These are phyloP conservation scores for Drosophila repletoides DNA, from an alignment of 1,140 invertebrate genomes.

Conservation along the genomic window DNA sequence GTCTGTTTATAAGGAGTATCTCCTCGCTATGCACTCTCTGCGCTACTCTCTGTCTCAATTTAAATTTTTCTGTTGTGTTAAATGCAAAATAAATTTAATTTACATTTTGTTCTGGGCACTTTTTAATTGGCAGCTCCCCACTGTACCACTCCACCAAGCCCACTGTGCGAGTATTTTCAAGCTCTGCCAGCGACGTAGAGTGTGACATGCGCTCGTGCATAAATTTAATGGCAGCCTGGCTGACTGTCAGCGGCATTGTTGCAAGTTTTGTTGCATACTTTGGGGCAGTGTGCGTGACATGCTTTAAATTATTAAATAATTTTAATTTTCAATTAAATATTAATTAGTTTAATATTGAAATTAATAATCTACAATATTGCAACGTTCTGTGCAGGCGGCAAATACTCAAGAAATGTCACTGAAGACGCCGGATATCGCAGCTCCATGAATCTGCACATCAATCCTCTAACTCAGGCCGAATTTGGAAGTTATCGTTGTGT, in stretches of 20 bases:
- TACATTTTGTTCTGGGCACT: conserved; percentile 47
- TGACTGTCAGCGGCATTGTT: conserved; percentile 62
- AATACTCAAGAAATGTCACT: conserved; percentile 87
- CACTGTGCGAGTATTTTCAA: no score
- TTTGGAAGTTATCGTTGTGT: conserved; percentile 93
- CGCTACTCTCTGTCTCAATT: conserved; percentile 3
- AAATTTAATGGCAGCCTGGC: conserved; percentile 49
- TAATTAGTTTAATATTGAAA: conserved; percentile 69
- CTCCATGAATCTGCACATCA: conserved; percentile 90
- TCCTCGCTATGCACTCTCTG: no score
- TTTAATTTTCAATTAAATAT: conserved; percentile 68
- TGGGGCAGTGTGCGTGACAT: conserved; percentile 46
- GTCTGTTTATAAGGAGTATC: no score
- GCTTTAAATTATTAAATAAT: conserved; percentile 76
- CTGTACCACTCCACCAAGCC: no score
- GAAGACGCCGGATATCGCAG: conserved; percentile 88
- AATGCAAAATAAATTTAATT: conserved; percentile 63
- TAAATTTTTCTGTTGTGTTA: conserved; percentile 31
- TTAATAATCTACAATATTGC: conserved; percentile 49
- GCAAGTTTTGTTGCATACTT: conserved; percentile 29
- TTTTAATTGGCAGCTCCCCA: conserved; percentile 69
- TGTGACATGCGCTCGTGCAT: conserved; percentile 57
- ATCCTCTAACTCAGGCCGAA: conserved; percentile 86
- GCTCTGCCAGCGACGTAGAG: conserved; percentile 2
- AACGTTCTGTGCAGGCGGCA: conserved; percentile 85